Evolutionary conservation across 1,140 invertebrate genomes (phyloP).

Genomic region (Zaprionus nigranus): DNA sequence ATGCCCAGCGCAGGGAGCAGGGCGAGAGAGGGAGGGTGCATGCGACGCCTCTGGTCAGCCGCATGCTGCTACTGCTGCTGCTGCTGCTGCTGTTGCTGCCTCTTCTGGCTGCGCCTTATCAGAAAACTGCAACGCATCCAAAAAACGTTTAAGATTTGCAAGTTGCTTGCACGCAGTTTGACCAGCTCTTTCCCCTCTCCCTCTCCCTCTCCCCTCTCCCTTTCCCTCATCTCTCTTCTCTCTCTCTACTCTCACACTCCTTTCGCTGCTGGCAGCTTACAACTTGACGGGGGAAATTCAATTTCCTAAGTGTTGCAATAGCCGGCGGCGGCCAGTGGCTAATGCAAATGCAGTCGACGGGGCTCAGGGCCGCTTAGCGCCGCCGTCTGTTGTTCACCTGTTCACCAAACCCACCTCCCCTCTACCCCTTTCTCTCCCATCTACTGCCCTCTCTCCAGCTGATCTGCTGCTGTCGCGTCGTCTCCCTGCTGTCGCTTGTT

Average conservation of each 20-base stretch:
- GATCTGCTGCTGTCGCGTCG: background rate
- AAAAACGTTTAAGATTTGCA: constrained; percentile 59
- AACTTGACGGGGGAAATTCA: constrained; percentile 43
- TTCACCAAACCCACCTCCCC: background rate
- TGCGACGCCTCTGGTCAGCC: background rate
- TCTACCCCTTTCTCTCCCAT: background rate
- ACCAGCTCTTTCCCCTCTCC: background rate
- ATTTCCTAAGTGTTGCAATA: constrained; percentile 49
- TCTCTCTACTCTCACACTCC: background rate
- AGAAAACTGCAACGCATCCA: constrained; percentile 69
- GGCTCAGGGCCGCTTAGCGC: background rate
- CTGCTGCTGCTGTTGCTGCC: background rate
- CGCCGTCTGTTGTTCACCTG: constrained; percentile 14
- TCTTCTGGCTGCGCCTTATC: constrained; percentile 48
- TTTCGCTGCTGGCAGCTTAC: constrained; percentile 13
- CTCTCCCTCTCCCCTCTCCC: background rate
- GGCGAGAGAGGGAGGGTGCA: background rate
- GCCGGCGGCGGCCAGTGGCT: constrained; percentile 23
- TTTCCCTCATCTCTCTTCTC: too few species aligned
- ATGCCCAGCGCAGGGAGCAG: background rate
- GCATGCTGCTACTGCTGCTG: background rate
- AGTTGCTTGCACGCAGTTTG: constrained; percentile 53
- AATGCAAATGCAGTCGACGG: constrained; percentile 40
- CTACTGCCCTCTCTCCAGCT: background rate
- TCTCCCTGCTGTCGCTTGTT: constrained; percentile 48